Conservation (phyloP, 2,888 invertebrate species). For the Urechis unicinctus region DNA sequence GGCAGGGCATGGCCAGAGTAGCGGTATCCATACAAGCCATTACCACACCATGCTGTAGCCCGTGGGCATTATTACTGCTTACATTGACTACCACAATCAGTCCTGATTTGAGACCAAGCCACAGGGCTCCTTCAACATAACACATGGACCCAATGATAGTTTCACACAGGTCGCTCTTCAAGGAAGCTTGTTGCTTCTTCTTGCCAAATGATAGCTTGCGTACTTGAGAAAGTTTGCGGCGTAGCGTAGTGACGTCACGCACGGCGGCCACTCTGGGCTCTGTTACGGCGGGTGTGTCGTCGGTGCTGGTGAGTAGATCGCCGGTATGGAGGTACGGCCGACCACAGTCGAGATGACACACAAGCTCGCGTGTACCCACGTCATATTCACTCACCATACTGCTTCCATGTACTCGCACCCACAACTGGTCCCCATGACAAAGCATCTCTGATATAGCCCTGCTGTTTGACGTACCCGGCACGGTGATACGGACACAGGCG, state of each 20-base stretch:
- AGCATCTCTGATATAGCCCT: not conserved
- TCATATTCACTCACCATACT: slow-evolving; percentile 10
- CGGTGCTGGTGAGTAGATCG: not conserved
- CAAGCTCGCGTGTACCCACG: slow-evolving; percentile 3
- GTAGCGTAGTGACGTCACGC: not conserved
- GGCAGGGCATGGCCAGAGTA: no score
- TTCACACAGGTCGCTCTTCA: no score
- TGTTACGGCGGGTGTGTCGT: not conserved
- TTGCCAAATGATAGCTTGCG: not conserved
- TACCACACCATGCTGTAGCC: slow-evolving; percentile 10
- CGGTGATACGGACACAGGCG: no score
- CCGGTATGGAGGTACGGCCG: not conserved
- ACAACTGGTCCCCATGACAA: slow-evolving; percentile 13
- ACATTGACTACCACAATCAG: slow-evolving; percentile 26
- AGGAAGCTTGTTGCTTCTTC: no score
- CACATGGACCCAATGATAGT: slow-evolving; percentile 1
- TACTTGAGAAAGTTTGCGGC: no score
- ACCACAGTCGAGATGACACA: slow-evolving; percentile 11
- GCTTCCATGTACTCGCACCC: slow-evolving; percentile 5
- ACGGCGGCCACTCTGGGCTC: not conserved
- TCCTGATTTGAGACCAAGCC: slow-evolving; percentile 31
- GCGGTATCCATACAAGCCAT: slow-evolving; percentile 7
- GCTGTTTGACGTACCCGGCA: not conserved
- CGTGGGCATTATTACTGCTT: slow-evolving; percentile 10
- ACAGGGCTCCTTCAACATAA: slow-evolving; percentile 25